A percentile compares a stretch with the other conserved stretches of the same genome.
Evolutionary conservation across 2,797 vertebrate genomes (phyloP).

Genomic region (Catostomus latipinnis): DNA sequence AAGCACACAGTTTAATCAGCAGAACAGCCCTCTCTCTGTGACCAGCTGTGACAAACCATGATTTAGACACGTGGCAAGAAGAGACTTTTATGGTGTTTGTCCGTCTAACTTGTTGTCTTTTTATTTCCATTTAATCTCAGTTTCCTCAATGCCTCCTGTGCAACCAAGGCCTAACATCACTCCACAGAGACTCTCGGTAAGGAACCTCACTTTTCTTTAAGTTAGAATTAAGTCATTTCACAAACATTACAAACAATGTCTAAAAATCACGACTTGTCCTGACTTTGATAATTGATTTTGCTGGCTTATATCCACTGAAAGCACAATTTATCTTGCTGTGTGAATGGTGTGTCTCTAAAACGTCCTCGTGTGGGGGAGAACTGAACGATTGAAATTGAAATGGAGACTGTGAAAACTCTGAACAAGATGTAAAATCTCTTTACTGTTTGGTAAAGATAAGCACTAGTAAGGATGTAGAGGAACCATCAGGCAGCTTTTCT

Average conservation of each 20-base stretch:
- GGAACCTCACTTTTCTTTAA: constrained; percentile 80
- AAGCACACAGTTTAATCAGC: constrained; percentile 41
- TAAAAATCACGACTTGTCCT: constrained; percentile 2
- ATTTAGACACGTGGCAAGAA: constrained; percentile 31
- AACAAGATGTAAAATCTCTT: constrained; percentile 39
- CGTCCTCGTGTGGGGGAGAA: constrained; percentile 17
- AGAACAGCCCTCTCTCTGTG: constrained; percentile 48
- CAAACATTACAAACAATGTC: not conserved
- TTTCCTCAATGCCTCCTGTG: constrained; percentile 94
- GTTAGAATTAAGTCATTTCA: constrained; percentile 43
- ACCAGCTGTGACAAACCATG: constrained; percentile 46
- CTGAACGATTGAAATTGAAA: constrained; percentile 30
- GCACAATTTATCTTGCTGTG: constrained; percentile 21
- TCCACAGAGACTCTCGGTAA: constrained; percentile 98
- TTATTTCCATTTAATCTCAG: constrained; percentile 70
- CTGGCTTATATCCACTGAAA: not conserved
- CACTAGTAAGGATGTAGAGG: constrained; percentile 69
- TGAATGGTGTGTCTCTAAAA: constrained; percentile 7
- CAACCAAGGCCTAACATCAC: constrained; percentile 93
- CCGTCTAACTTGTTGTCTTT: constrained; percentile 38
- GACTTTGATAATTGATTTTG: constrained; percentile 13
- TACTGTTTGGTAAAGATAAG: constrained; percentile 39
- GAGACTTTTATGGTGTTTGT: constrained; percentile 29
- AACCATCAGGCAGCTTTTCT: constrained; percentile 64
- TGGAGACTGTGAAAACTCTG: constrained; percentile 26